Conservation (phyloP, 1,140 invertebrate species). For the Drosophila rufa region DNA sequence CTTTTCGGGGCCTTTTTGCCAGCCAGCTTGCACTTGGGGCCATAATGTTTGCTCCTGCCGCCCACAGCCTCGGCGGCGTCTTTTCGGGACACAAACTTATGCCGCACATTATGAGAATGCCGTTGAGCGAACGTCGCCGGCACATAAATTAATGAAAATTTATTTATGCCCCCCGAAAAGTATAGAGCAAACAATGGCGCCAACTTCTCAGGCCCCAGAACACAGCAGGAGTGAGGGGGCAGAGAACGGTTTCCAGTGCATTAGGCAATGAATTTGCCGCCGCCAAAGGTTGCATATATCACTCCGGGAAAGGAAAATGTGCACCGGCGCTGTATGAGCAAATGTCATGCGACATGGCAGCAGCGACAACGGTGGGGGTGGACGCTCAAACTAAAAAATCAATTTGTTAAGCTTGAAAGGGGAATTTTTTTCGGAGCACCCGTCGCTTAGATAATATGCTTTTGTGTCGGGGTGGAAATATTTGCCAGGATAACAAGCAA, state of each 20-base stretch:
- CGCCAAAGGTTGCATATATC: constrained; percentile 52
- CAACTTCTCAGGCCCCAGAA: constrained; percentile 3
- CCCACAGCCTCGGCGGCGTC: constrained; percentile 16
- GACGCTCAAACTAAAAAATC: constrained; percentile 55
- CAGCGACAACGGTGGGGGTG: constrained; percentile 6
- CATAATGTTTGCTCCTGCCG: constrained; percentile 45
- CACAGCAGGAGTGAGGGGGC: constrained; percentile 1
- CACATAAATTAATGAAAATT: constrained; percentile 82
- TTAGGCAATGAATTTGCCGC: constrained; percentile 50
- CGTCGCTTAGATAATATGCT: constrained; percentile 43
- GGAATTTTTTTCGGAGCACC: constrained; percentile 29
- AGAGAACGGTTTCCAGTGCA: constrained; percentile 65
- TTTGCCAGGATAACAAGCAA: constrained; percentile 70
- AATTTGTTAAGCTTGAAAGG: constrained; percentile 72
- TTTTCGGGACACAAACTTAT: constrained; percentile 66
- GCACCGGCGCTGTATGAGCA: constrained; percentile 40
- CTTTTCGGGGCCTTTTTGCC: constrained; percentile 1
- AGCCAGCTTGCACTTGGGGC: constrained; percentile 18
- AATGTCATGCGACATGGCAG: constrained; percentile 59
- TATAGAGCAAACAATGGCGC: constrained; percentile 53
- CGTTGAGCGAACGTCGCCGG: constrained; percentile 44
- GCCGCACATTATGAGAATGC: constrained; percentile 60
- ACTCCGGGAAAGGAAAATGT: constrained; percentile 38
- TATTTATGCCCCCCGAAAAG: constrained; percentile 73
- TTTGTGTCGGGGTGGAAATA: constrained; percentile 55